Evolutionary conservation across 1,140 invertebrate species (phyloP).

Genomic region (Pantala flavescens): DNA sequence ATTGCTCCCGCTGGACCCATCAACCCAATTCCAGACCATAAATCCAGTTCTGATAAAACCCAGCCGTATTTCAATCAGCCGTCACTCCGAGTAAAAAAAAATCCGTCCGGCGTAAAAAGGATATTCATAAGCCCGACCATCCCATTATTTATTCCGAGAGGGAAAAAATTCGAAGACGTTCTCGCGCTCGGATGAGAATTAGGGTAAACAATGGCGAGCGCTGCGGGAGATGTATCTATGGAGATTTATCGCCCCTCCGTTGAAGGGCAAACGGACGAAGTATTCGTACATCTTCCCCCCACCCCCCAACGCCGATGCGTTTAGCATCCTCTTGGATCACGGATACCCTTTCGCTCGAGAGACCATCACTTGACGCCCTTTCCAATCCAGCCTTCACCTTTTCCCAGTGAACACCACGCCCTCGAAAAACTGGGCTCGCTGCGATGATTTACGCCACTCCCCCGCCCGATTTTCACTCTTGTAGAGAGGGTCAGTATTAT

Average conservation of each 20-base stretch:
- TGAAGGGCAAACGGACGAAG: constrained; percentile 3
- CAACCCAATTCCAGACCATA: no score
- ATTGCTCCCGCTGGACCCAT: no score
- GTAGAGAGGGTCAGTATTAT: no score
- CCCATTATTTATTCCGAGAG: no score
- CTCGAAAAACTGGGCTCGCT: background rate
- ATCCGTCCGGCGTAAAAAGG: no score
- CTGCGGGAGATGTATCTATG: background rate
- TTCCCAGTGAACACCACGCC: background rate
- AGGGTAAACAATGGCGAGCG: background rate
- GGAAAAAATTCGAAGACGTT: no score
- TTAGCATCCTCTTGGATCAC: background rate
- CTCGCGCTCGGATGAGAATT: background rate
- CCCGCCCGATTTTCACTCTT: background rate
- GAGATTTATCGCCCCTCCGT: background rate
- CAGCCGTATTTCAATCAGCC: no score
- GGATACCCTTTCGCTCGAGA: background rate
- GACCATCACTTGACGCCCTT: background rate
- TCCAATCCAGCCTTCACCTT: constrained; percentile 4
- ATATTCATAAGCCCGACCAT: no score
- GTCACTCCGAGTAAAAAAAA: no score
- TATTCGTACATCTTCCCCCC: background rate
- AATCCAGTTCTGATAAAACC: no score
- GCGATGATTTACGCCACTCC: background rate
- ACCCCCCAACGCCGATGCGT: background rate